Base-by-base conservation (phyloP, 35 echinoderm and acorn worm genomes). In the Apostichopus japonicus region DNA sequence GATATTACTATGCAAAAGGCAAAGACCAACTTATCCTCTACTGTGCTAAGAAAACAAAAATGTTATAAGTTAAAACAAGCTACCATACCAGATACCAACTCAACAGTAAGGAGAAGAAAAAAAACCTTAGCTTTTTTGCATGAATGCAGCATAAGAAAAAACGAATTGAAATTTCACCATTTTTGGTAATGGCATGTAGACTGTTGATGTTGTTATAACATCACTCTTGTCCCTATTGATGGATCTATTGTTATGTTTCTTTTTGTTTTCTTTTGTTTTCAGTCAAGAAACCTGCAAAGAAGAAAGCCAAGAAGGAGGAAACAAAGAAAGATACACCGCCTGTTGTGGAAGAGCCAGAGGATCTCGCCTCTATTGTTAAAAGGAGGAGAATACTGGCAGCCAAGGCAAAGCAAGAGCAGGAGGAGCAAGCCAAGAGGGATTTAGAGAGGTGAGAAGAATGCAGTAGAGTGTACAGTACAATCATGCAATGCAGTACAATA, bases 311-410 rank as follows among this genome's bases (percentile, higher is more conserved):
- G 21, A n/a, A 75, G 71, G 71, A 90, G 87, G 83, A 93, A 78
- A 83, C 94, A 78, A 27, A 56, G 62, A 83, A 67, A 23, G 92
- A 98, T 63, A 54, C 86, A 19, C 54, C 78, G 1, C 15, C 84
- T 23, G 91, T 91, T 10, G 96, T 95, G 59, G 96, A 93, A 5
- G 96, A 98, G 65, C 62, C 80, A 17, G 56, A 92, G 6, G 97
- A 99, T 65, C 89, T 99, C 7, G 95, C 95, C 14, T 94, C 97
- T 1, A 92, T 99, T 1, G 95, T 99, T 23, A 96, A 99, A 84
- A 80, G 95, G 53, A 87, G 97, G 75, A 76, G 97, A 23, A 55
- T 99, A 9, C 86, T 95, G 17, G 92, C 95, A 77, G 95, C 97
- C 0, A 94, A 94, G 76, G 90, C 87, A 19, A 99, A 96, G 65